Conservation (phyloP, 2,797 vertebrate species). For the Graptemys geographica region DNA sequence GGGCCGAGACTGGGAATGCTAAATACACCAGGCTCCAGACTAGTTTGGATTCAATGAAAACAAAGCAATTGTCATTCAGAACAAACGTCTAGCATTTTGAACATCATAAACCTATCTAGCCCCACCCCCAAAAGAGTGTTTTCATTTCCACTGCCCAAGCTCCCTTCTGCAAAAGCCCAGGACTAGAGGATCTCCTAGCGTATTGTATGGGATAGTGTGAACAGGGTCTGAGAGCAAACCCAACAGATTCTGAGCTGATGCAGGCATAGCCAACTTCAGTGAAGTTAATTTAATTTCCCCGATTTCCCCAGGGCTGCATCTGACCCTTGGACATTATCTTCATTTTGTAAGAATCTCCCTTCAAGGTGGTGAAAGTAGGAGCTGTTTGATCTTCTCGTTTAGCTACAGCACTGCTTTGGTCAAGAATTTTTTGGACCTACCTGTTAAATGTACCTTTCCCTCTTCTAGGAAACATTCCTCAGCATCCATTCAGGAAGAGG, state of each 20-base stretch:
- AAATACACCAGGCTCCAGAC: background rate
- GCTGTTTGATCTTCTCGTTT: background rate
- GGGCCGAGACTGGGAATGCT: background rate
- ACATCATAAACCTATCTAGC: background rate
- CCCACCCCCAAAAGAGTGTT: background rate
- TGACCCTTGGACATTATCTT: background rate
- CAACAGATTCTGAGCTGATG: background rate
- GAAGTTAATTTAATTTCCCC: background rate
- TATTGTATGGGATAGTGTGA: background rate
- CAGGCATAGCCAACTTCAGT: background rate
- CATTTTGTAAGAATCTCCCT: background rate
- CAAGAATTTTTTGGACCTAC: background rate
- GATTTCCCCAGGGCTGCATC: background rate
- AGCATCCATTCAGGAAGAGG: background rate
- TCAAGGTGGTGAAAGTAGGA: background rate
- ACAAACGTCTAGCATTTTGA: background rate
- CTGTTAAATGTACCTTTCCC: background rate
- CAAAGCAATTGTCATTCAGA: background rate
- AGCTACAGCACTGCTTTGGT: background rate
- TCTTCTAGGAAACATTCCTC: background rate
- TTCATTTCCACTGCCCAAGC: background rate
- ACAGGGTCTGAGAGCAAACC: background rate
- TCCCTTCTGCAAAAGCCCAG: background rate
- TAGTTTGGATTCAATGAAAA: background rate
- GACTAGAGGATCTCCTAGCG: background rate